These are phyloP conservation scores for Protonemura montana DNA, from an alignment of 2,888 invertebrate genomes.

Conservation along the genomic window DNA sequence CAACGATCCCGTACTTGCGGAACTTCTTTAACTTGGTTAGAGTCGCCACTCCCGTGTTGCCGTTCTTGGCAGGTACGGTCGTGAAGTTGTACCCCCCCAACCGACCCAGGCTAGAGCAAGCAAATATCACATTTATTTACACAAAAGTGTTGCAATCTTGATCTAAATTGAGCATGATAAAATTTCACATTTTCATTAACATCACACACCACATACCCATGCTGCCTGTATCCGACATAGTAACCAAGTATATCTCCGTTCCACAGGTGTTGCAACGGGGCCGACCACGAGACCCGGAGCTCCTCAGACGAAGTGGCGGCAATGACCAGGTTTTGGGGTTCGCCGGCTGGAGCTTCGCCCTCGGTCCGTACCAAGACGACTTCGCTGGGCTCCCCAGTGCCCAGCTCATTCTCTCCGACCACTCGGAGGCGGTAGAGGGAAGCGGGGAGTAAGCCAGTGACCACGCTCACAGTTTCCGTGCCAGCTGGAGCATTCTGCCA, in stretches of 20 bases:
- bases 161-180: no score
- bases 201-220: slow-evolving; percentile 48
- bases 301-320: slow-evolving; percentile 54
- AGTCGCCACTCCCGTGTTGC: slow-evolving; percentile 51
- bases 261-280: slow-evolving; percentile 54
- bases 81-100: slow-evolving; percentile 51
- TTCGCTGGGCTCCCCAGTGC: slow-evolving; percentile 56
- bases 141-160: no score
- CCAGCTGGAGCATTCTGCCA: slow-evolving; percentile 52
- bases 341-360: slow-evolving; percentile 59
- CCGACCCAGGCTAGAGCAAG: slow-evolving; percentile 40
- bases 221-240: slow-evolving; percentile 53
- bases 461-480: slow-evolving; percentile 52
- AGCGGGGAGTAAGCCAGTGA: slow-evolving; percentile 56
- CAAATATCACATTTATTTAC: no score
- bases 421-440: slow-evolving; percentile 58
- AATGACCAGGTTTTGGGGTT: slow-evolving; percentile 54
- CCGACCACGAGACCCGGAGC: slow-evolving; percentile 54
- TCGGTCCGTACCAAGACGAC: slow-evolving; percentile 54
- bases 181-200: no score
- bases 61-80: slow-evolving; percentile 48
- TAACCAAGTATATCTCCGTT: slow-evolving; percentile 55
- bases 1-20: slow-evolving; percentile 63
- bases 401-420: slow-evolving; percentile 58
- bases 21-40: slow-evolving; percentile 62